A percentile compares a stretch with the other conserved stretches of the same genome.
phyloP scores from a whole-genome alignment of 2,113 vertebrate genomes.

The Polypterus bichir region DNA sequence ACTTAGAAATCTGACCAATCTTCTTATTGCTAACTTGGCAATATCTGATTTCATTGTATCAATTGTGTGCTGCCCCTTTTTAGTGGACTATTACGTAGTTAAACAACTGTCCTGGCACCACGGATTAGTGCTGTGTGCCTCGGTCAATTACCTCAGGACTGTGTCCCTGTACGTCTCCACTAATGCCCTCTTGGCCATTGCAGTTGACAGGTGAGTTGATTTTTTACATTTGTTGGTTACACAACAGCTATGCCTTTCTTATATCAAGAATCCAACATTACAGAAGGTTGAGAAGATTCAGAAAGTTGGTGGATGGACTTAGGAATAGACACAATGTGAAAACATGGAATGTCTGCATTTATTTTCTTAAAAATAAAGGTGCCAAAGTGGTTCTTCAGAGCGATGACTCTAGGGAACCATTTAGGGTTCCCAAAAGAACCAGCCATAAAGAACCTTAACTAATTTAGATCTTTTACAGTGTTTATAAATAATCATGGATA shows the following conservation, averaged over 20 bases:
- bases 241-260: no score
- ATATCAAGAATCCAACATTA: no score
- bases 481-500: no score
- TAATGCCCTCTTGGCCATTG: conserved; percentile 86
- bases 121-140: conserved; percentile 72
- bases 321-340: no score
- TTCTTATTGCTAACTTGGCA: conserved; percentile 90
- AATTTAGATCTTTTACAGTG: no score
- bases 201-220: conserved; percentile 74
- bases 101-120: conserved; percentile 87
- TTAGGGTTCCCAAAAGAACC: no score
- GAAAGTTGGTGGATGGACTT: not conserved
- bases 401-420: no score
- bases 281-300: not conserved
- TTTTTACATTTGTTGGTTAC: not conserved
- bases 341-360: no score
- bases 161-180: conserved; percentile 91
- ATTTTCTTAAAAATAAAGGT: no score
- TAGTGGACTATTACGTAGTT: conserved; percentile 94
- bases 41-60: conserved; percentile 91
- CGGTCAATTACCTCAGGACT: conserved; percentile 79
- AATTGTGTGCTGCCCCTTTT: conserved; percentile 86
- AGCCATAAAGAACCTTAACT: no score
- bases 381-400: no score
- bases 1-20: conserved; percentile 85